A percentile compares a stretch with the other conserved stretches of the same genome.
Conservation (phyloP, 2,113 vertebrate species). For the Lepus europaeus region DNA sequence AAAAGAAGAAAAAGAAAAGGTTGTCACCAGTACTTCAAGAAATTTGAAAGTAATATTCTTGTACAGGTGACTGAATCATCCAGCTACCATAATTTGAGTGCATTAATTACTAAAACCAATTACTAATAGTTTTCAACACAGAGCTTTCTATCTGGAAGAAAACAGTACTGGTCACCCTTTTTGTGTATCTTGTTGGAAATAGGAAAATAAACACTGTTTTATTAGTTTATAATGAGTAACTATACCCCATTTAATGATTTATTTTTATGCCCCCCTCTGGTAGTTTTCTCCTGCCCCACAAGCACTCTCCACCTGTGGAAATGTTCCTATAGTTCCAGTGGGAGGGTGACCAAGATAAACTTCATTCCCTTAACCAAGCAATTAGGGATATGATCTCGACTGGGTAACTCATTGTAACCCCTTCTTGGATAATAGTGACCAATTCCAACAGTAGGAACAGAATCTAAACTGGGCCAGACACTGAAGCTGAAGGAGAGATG, state of each 20-base stretch:
- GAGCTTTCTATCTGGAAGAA: too few species aligned
- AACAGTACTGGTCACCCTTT: neutral
- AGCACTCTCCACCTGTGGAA: constrained; percentile 15
- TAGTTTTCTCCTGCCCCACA: neutral
- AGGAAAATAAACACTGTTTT: constrained; percentile 39
- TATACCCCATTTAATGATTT: neutral
- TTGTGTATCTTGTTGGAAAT: constrained; percentile 27
- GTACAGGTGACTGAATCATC: neutral
- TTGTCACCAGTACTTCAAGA: neutral
- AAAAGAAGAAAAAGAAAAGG: too few species aligned
- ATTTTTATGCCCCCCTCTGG: neutral
- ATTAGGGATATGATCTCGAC: neutral
- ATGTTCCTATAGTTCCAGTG: neutral
- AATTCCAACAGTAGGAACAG: neutral
- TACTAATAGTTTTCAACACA: neutral
- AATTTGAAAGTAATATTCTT: constrained; percentile 22
- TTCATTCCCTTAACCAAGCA: neutral
- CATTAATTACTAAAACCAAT: constrained; percentile 34
- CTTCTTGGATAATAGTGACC: neutral
- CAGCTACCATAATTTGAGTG: neutral
- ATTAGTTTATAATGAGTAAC: constrained; percentile 30
- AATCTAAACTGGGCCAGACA: neutral
- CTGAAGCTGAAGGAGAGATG: neutral
- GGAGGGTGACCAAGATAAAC: neutral
- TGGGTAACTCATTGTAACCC: neutral